Evolutionary conservation across 2,113 vertebrate genomes (phyloP), one percentile per base, ranked within the genome.

Genomic region (Andinoacara biseriatus): DNA sequence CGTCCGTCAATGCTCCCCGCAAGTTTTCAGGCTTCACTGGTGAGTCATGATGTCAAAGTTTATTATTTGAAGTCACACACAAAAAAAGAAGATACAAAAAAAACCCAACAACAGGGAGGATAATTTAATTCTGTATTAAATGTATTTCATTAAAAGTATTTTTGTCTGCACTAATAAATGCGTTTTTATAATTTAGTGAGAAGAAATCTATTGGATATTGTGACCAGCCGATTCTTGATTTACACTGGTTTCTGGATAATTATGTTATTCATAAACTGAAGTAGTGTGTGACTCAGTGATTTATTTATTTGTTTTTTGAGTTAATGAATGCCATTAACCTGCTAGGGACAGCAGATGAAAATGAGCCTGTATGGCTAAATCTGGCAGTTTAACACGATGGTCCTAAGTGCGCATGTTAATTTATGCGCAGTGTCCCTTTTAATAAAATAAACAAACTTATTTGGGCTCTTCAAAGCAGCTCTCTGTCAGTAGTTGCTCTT

Each of bases 11-110:
- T 7, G 97, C 96, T 1, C 97, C 98, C 4, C 96, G 97, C 84
- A 99, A 99, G 86, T 99, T 99, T 92, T 99, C 98, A 63, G 97
- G 98, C 58, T 99, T 99, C 91, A 95, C 96, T 76, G 98, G 98
- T 99, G 90, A 91, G 80, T 80, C 1, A 3, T 5, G 5, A n/a
- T 46, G 7, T n/a, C 3, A 0, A n/a, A 3, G 24, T 24, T 52
- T 5, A 18, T 52, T 52, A 7, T 54, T 54, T n/a, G 3, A 54
- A 1, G 43, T 31, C 24, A 49, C 24, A 18, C 24, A 29, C 40
- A 29, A 17, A 31, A 31, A 46, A 67, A 29, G 15, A 69, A 69
- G 15, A 49, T 49, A 17, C 5, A 49, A 18, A 49, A 0, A 49
- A 69, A 2, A 7, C 5, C 0, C 46, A 49, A 5, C 5, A 49